Evolutionary conservation across 2,888 invertebrate genomes (phyloP).

Genomic region (Callyntrura sp.): DNA sequence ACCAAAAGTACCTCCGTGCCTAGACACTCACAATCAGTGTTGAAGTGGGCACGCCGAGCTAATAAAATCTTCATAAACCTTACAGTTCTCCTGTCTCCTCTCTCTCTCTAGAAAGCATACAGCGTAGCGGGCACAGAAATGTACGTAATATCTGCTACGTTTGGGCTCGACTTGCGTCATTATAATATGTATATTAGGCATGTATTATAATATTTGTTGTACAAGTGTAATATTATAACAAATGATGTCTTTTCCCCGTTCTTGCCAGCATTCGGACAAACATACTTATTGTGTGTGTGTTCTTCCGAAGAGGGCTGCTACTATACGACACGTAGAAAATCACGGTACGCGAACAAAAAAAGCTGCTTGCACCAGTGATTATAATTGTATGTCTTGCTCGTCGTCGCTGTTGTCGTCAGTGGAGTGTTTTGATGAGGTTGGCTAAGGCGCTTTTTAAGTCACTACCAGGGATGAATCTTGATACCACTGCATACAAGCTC

Average conservation of each 20-base stretch:
- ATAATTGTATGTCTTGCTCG: conserved; percentile 39
- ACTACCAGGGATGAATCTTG: conserved; percentile 47
- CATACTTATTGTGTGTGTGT: conserved; percentile 5
- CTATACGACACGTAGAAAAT: conserved; percentile 29
- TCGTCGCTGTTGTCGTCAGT: conserved; percentile 29
- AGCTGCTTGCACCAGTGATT: conserved; percentile 19
- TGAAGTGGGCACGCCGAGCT: conserved; percentile 10
- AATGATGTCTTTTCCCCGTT: background rate
- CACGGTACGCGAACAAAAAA: conserved; percentile 12
- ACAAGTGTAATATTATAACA: conserved; percentile 20
- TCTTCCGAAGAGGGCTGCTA: conserved; percentile 14
- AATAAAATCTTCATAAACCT: conserved; percentile 16
- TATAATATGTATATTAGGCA: background rate
- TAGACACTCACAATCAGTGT: conserved; percentile 28
- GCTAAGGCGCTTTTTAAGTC: conserved; percentile 49
- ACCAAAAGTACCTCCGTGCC: conserved; percentile 46
- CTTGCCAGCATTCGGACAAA: background rate
- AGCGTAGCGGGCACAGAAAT: background rate
- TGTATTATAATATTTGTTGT: no score
- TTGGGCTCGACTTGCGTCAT: no score
- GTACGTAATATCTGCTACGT: background rate
- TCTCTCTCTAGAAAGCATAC: background rate
- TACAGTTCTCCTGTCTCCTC: background rate
- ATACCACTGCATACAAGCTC: conserved; percentile 29
- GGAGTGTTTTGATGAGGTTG: conserved; percentile 47